These are phyloP conservation scores for Epirrhoe tristata DNA, from an alignment of 2,888 invertebrate genomes.

Conservation along the genomic window DNA sequence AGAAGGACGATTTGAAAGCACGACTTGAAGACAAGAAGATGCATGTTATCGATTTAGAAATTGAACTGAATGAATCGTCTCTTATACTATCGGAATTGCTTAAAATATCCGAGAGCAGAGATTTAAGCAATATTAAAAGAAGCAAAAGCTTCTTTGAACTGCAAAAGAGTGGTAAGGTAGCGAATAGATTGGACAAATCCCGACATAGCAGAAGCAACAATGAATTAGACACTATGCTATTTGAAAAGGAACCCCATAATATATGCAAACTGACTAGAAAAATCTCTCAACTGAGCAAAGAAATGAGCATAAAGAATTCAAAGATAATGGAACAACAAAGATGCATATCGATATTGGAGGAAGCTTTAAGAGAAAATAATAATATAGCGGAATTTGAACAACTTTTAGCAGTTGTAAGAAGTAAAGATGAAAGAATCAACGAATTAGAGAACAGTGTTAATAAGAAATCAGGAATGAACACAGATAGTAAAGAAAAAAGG, in stretches of 20 bases:
- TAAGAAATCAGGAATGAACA: slow-evolving; percentile 71
- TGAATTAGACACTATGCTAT: slow-evolving; percentile 66
- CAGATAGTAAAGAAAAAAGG: slow-evolving; percentile 81
- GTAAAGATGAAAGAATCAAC: slow-evolving; percentile 89
- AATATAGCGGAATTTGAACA: slow-evolving; percentile 86
- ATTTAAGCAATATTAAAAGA: slow-evolving; percentile 69
- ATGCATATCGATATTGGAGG: slow-evolving; percentile 82
- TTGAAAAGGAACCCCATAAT: slow-evolving; percentile 58
- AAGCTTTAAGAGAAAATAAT: slow-evolving; percentile 83
- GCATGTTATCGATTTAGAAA: slow-evolving; percentile 81
- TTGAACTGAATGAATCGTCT: slow-evolving; percentile 82
- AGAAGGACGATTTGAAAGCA: slow-evolving; percentile 67
- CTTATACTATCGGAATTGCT: slow-evolving; percentile 79
- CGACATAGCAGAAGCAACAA: slow-evolving; percentile 78
- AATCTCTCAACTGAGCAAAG: slow-evolving; percentile 74
- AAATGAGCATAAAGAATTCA: slow-evolving; percentile 79
- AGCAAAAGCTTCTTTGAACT: slow-evolving; percentile 79
- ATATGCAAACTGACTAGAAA: slow-evolving; percentile 71
- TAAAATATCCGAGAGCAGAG: slow-evolving; percentile 76
- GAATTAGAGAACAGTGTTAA: slow-evolving; percentile 90
- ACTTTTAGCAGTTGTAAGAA: slow-evolving; percentile 82
- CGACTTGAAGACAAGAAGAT: slow-evolving; percentile 75
- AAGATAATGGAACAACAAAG: slow-evolving; percentile 84
- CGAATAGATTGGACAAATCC: slow-evolving; percentile 83
- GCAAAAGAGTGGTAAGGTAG: slow-evolving; percentile 86